Evolutionary conservation across 2,113 vertebrate genomes (phyloP).

Genomic region (Candoia aspera): DNA sequence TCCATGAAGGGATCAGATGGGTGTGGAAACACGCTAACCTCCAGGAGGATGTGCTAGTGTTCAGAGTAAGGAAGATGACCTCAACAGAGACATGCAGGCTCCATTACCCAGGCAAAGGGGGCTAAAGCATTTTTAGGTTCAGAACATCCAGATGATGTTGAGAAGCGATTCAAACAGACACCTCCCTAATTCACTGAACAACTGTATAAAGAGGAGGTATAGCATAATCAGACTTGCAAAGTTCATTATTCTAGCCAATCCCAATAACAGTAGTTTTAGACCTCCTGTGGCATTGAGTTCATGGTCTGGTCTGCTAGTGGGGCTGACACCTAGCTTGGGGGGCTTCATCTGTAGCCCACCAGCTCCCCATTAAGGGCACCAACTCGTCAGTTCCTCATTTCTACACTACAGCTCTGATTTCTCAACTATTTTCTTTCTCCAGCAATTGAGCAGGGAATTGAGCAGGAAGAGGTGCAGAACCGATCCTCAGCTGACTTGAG

Average conservation of each 20-base stretch:
- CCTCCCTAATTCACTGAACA: neutral
- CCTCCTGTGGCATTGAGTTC: neutral
- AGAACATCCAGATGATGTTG: neutral
- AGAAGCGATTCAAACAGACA: neutral
- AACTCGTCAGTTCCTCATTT: neutral
- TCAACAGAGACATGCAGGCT: neutral
- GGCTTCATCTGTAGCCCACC: neutral
- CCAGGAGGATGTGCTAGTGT: neutral
- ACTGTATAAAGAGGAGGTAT: neutral
- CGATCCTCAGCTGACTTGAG: conserved; percentile 93
- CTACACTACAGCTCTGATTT: neutral
- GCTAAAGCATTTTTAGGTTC: neutral
- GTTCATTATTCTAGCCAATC: neutral
- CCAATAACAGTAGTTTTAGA: neutral
- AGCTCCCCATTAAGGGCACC: neutral
- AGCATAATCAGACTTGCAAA: neutral
- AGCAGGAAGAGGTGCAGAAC: conserved; percentile 93
- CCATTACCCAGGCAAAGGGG: neutral
- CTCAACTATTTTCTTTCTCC: neutral
- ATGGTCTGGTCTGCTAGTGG: neutral
- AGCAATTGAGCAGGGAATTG: conserved; percentile 95
- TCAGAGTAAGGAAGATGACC: neutral
- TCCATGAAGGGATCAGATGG: neutral
- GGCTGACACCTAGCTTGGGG: neutral
- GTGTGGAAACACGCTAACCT: neutral